Evolutionary conservation across 2,113 vertebrate genomes (phyloP), one percentile per base, ranked within the genome.

Genomic region (Malurus elegans): DNA sequence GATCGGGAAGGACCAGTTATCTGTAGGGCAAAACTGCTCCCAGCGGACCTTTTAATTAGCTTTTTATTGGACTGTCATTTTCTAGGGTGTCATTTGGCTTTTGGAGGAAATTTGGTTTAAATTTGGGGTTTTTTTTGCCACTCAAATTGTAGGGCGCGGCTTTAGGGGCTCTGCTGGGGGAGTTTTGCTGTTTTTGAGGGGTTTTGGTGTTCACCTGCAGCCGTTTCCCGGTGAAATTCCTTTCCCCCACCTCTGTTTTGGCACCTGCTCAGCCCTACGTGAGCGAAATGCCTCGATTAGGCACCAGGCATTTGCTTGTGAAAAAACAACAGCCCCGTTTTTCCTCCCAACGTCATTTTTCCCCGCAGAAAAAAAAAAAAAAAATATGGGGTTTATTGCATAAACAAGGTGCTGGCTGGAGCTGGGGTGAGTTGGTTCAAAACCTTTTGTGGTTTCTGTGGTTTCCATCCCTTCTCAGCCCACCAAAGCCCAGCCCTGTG

Each of bases 401-500:
- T 60, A 65, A 86, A 57, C 67, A 74, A 6, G 3, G 10, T 2
- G 45, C 24, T 93, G 26, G 18, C 38, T 64, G 0, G 20, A 72
- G 88, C 79, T 54, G 5, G 79, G 92, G 83, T 83, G 90, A 93
- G 76, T 5, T 40, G 85, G 38, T 38, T 38, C 38, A 38, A 38
- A 38, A 38, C 38, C 38, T 38, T 38, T 38, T 38, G 38, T 38
- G 38, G 38, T 38, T 38, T 38, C 38, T 38, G 38, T 26, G 66
- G 34, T 70, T 94, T 71, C 12, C 88, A 58, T 58, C 90, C 87
- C 91, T 56, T 51, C 82, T 31, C 90, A 93, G 96, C 95, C 96
- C 97, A 94, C 95, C 86, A 40, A 36, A 72, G 87, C 95, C 90
- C 92, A 96, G 74, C 95, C 95, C 90, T 91, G 81, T 13, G 45